Percentiles rank a stretch among this genome's conserved stretches.
These are phyloP conservation scores for Grus americana DNA, from an alignment of 2,113 vertebrate species.

Conservation along the genomic window DNA sequence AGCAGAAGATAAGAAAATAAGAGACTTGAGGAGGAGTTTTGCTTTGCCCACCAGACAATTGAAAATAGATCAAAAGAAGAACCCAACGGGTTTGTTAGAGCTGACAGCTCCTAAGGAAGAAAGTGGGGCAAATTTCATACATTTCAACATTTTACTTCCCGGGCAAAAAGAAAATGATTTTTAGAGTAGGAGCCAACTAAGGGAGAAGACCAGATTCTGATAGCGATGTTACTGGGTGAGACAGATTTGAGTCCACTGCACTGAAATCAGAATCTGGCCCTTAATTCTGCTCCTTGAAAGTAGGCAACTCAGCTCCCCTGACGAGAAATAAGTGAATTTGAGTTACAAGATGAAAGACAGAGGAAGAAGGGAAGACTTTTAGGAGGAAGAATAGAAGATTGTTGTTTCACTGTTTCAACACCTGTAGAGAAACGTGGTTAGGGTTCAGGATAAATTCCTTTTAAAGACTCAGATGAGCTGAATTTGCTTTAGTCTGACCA, in stretches of 20 bases:
- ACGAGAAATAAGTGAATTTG: not conserved
- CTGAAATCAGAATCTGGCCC: not conserved
- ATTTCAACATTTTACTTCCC: not conserved
- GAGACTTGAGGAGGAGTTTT: constrained; percentile 33
- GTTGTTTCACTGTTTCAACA: not conserved
- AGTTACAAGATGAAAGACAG: not conserved
- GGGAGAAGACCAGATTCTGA: not conserved
- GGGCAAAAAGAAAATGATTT: not conserved
- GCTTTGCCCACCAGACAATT: constrained; percentile 59
- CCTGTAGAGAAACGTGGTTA: not conserved
- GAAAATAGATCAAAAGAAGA: constrained; percentile 61
- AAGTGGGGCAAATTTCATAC: constrained; percentile 57
- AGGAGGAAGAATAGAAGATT: not conserved
- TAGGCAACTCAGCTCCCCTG: not conserved
- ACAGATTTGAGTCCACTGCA: not conserved
- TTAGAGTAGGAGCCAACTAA: not conserved
- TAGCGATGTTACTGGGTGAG: not conserved
- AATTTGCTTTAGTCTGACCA: not conserved
- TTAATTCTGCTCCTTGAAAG: not conserved
- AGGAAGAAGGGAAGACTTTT: not conserved
- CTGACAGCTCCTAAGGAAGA: constrained; percentile 46
- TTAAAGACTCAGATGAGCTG: not conserved
- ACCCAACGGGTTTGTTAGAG: constrained; percentile 56
- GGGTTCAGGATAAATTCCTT: not conserved
- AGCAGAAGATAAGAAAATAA: constrained; percentile 39